Percentiles rank a stretch among this genome's conserved stretches.
These are phyloP conservation scores for Magallana ariakensis DNA, from an alignment of 1,140 invertebrate species.

Conservation along the genomic window DNA sequence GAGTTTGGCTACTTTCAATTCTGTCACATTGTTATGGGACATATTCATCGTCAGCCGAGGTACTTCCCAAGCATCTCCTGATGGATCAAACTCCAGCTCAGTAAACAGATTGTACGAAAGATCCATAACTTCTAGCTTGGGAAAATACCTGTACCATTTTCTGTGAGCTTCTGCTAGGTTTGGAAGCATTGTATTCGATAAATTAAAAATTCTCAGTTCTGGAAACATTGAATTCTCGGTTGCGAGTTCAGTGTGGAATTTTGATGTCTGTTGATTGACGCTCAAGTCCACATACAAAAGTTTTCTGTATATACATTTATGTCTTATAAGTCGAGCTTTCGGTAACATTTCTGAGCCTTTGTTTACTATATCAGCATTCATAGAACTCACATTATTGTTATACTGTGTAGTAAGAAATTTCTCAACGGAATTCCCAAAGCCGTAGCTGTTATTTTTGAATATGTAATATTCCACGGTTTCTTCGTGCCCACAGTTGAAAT, in stretches of 20 bases:
- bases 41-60: constrained; percentile 57
- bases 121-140: constrained; percentile 63
- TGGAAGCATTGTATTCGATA: constrained; percentile 53
- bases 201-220: constrained; percentile 56
- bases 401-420: background rate
- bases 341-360: constrained; percentile 50
- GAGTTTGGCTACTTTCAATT: constrained; percentile 52
- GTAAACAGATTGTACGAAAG: constrained; percentile 63
- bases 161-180: constrained; percentile 52
- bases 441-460: constrained; percentile 54
- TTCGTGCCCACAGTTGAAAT: constrained; percentile 61
- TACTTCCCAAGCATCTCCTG: constrained; percentile 26
- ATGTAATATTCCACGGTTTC: constrained; percentile 52
- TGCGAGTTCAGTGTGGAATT: constrained; percentile 54
- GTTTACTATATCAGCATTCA: constrained; percentile 21
- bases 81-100: constrained; percentile 54
- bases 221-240: constrained; percentile 58
- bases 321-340: constrained; percentile 43
- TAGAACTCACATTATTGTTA: background rate
- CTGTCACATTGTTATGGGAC: constrained; percentile 62
- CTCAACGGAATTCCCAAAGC: constrained; percentile 41
- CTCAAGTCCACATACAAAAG: constrained; percentile 57
- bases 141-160: constrained; percentile 61
- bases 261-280: constrained; percentile 46
- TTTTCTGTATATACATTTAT: constrained; percentile 55